Evolutionary conservation across 2,113 vertebrate genomes (phyloP).

Genomic region (Apeltes quadracus): DNA sequence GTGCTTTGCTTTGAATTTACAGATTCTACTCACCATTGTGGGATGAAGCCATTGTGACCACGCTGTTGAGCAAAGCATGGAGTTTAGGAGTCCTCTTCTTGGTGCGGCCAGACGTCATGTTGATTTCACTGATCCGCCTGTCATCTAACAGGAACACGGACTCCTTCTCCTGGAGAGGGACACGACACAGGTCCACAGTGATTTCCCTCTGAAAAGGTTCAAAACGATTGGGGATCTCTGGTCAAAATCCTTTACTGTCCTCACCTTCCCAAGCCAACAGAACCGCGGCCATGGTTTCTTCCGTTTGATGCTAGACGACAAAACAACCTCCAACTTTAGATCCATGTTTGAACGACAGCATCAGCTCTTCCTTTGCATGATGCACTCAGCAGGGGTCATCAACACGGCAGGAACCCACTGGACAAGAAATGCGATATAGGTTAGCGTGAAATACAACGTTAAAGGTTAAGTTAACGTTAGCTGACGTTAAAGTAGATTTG

Average conservation of each 20-base stretch:
- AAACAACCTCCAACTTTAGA: slow-evolving; percentile 79
- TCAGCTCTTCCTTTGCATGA: slow-evolving; percentile 6
- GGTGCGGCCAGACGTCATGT: slow-evolving; percentile 87
- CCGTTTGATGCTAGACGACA: slow-evolving; percentile 82
- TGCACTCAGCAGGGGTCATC: background rate
- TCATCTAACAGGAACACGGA: slow-evolving; percentile 89
- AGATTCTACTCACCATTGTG: slow-evolving; percentile 81
- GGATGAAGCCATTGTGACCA: slow-evolving; percentile 85
- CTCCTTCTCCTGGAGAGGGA: slow-evolving; percentile 87
- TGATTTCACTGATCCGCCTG: slow-evolving; percentile 89
- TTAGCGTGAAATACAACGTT: background rate
- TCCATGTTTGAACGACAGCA: slow-evolving; percentile 70
- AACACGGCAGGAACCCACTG: background rate
- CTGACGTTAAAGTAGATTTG: background rate
- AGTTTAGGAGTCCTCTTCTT: slow-evolving; percentile 89
- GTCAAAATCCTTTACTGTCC: background rate
- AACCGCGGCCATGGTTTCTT: slow-evolving; percentile 85
- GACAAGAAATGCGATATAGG: background rate
- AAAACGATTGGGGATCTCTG: background rate
- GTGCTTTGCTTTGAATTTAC: background rate
- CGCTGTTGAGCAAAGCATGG: slow-evolving; percentile 85
- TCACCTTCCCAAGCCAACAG: slow-evolving; percentile 84
- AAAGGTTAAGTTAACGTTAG: background rate
- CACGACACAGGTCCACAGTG: background rate
- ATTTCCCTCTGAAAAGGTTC: background rate